phyloP scores from a whole-genome alignment of 2,797 vertebrate species.

The Pogoniulus pusillus region DNA sequence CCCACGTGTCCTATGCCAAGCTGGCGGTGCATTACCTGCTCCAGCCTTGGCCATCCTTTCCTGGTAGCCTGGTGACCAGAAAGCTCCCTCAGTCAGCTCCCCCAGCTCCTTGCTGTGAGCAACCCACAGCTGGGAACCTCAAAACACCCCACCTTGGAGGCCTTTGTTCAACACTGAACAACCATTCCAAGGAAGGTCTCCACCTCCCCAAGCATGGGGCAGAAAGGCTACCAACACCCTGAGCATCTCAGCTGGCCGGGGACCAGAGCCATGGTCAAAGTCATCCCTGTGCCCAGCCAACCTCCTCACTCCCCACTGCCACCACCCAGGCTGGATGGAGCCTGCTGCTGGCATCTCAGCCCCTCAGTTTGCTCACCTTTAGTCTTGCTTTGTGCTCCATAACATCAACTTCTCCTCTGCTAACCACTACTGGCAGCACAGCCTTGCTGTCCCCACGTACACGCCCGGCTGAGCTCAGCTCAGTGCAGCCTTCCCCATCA shows the following conservation, averaged over 20 bases:
- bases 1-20: background rate
- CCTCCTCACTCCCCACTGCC: fast-evolving
- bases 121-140: background rate
- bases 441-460: fast-evolving
- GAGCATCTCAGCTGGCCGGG: background rate
- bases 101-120: background rate
- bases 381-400: fast-evolving
- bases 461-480: background rate
- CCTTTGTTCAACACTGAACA: background rate
- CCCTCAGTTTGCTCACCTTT: background rate
- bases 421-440: background rate
- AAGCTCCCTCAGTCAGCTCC: background rate
- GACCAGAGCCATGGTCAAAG: fast-evolving
- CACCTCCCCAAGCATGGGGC: fast-evolving
- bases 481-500: background rate
- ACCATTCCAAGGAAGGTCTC: background rate
- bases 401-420: background rate
- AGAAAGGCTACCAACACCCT: background rate
- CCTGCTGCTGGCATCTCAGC: background rate
- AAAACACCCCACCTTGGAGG: background rate
- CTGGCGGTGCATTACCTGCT: background rate
- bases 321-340: background rate
- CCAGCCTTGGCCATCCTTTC: background rate
- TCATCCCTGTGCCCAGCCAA: background rate
- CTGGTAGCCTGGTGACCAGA: background rate